Evolutionary conservation across 2,797 vertebrate species (phyloP), one percentile per base, ranked within the genome.

Genomic region (Lerista edwardsae): DNA sequence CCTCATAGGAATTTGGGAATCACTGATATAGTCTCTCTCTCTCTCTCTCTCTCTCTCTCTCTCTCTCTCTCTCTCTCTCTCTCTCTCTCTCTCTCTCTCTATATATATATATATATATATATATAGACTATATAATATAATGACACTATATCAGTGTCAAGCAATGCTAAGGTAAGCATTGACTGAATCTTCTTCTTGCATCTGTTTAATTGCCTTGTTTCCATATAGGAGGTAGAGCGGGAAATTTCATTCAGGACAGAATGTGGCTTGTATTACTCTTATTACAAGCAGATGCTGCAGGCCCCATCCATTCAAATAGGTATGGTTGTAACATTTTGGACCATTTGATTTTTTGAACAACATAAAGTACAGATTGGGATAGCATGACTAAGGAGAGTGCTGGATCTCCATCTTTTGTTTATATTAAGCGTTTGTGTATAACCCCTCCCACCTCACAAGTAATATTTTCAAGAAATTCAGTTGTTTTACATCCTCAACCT

Each of bases 161-260:
- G 1, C 72, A 55, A 36, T n/a, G 59, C 7, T 77, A 88, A 83
- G 90, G 57, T 34, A 84, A 87, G 81, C n/a, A 27, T 29, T 86
- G 87, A 86, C 5, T 77, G 36, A 82, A 83, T 81, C 44, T 91
- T 77, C 79, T 71, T 88, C 12, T 87, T 85, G 39, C 79, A 84
- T 59, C 86, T 72, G 4, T 51, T 51, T 59, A 72, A 78, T 34
- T 36, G n/a, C 12, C 12, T 64, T 88, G 72, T 91, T 93, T 73
- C 87, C 44, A 97, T 97, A 86, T 95, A 99, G 99, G 99, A 99
- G 94, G 97, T 99, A 0, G 98, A 99, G 95, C 96, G 98, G 87
- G 99, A 99, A 94, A 99, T 99, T 94, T 99, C 98, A 55, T 99
- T 99, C 95, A 97, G 99, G 93, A 99, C 99, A 0, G 99, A 99